A percentile compares a stretch with the other conserved stretches of the same genome.
These are phyloP conservation scores for Mustelus asterias DNA, from an alignment of 2,113 vertebrate genomes.

Conservation along the genomic window DNA sequence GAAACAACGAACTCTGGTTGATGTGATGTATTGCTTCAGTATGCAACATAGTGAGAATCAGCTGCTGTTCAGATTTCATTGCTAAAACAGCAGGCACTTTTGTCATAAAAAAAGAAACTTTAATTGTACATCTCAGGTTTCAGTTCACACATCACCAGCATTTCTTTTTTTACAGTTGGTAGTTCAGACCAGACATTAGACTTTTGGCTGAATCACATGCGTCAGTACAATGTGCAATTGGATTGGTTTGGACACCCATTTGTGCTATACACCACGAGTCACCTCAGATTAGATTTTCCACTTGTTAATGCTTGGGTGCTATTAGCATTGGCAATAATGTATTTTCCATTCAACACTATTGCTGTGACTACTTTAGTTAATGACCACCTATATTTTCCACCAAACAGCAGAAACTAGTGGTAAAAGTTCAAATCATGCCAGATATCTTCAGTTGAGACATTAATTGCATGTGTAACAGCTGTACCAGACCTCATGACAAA, in stretches of 20 bases:
- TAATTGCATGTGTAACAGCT: constrained; percentile 4
- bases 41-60: background rate
- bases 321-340: constrained; percentile 10
- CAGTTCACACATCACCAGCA: background rate
- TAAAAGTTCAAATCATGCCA: background rate
- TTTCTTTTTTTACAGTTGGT: background rate
- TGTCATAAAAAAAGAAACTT: background rate
- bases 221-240: background rate
- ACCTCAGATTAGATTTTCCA: constrained; percentile 22
- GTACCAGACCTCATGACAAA: constrained; percentile 30
- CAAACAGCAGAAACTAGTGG: constrained; percentile 2
- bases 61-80: background rate
- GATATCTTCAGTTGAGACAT: constrained; percentile 18
- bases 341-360: constrained; percentile 16
- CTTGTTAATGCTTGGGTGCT: background rate
- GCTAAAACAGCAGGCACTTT: background rate
- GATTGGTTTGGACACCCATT: background rate
- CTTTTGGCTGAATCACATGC: background rate
- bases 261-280: background rate
- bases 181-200: background rate
- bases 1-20: background rate
- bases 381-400: constrained; percentile 12
- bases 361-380: background rate
- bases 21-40: background rate
- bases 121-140: background rate